Base-by-base conservation (phyloP, 1,140 invertebrate genomes). In the Drosophila equinoxialis region DNA sequence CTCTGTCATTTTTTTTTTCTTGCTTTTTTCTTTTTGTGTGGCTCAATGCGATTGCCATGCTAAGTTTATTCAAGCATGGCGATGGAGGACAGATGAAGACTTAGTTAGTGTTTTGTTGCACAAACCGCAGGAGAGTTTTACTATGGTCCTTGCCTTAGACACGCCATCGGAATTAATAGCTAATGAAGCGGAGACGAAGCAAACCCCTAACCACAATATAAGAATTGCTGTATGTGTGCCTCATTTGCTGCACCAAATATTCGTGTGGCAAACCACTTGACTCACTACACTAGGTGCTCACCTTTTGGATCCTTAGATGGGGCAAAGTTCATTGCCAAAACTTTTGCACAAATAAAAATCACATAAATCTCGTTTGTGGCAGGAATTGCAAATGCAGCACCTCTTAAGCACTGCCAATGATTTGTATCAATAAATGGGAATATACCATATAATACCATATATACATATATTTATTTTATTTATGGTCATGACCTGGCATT, bases 181-280 rank as follows among this genome's bases (percentile, higher is more conserved):
- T 86, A 86, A 86, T 87, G 83, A 86, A 82, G 83, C 83, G 64
- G 51, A 76, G 11, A 67, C 39, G 63, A 61, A 55, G 51, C 33
- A 71, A 83, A 54, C 30, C 75, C 71, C 69, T 82, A 83, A 83
- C 76, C 82, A 86, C 61, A 87, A 76, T 11, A 51, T 51, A 83
- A 87, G 79, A 71, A 72, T 59, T 20, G 63, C 26, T 54, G 10
- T 61, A 14, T 74, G 71, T 76, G 79, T 64, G 83, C 65, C 77
- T 87, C 84, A 87, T 87, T 87, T 89, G 74, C 70, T 66, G 71
- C 66, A 71, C 7, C 76, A 76, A 85, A 77, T 17, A 75, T 65
- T 58, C 58, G 17, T 61, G 74, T 68, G 30, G 42, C 65, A 63
- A 60, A 13, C 23, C 35, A 26, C 48, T 63, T 51, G 61, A 62